Evolutionary conservation across 2,797 vertebrate species (phyloP).

Genomic region (Denticeps clupeoides): DNA sequence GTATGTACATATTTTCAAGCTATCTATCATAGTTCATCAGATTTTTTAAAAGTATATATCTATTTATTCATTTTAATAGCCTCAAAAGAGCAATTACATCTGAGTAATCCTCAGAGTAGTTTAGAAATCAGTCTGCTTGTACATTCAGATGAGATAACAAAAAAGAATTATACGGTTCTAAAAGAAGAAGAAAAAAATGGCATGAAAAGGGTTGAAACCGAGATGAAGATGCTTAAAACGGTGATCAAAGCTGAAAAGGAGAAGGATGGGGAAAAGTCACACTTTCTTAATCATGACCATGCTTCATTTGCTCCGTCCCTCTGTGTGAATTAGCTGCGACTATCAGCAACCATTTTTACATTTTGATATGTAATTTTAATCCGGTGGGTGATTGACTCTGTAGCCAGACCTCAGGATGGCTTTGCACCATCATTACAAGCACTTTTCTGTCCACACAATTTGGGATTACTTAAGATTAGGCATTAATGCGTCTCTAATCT

Average conservation of each 20-base stretch:
- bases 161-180: conserved; percentile 18
- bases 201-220: conserved; percentile 18
- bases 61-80: conserved; percentile 6
- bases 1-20: no score
- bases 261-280: conserved; percentile 22
- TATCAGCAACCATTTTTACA: conserved; percentile 48
- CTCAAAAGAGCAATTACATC: conserved; percentile 25
- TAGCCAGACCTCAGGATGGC: conserved; percentile 62
- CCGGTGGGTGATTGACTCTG: conserved; percentile 62
- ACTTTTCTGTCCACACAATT: conserved; percentile 70
- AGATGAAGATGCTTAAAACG: conserved; percentile 23
- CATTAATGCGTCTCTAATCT: conserved; percentile 89
- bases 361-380: no score
- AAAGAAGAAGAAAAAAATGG: conserved; percentile 10
- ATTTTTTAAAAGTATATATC: no score
- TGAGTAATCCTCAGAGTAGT: conserved; percentile 26
- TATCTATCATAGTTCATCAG: no score
- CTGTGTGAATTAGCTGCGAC: conserved; percentile 35
- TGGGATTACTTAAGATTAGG: conserved; percentile 95
- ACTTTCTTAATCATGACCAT: conserved; percentile 42
- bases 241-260: conserved; percentile 30
- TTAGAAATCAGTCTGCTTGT: conserved; percentile 18
- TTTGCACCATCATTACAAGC: conserved; percentile 59
- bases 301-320: conserved; percentile 38
- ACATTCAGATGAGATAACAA: conserved; percentile 15